Base-by-base conservation (phyloP, 1,140 invertebrate genomes). In the Hypsibius dujardini region DNA sequence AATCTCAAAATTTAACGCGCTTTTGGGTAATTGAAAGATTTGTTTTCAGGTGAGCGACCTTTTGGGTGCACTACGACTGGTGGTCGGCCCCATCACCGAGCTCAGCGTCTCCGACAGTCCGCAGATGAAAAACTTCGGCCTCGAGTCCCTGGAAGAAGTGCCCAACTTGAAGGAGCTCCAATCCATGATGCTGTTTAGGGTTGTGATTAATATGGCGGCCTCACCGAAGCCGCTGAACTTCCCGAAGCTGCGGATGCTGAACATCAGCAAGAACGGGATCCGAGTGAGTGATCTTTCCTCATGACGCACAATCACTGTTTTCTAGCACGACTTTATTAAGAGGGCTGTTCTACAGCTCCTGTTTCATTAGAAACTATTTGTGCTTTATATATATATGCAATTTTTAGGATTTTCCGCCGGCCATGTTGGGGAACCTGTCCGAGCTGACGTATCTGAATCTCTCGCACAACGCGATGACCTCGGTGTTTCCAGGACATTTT, bases 241-340 rank as follows among this genome's bases (percentile, higher is more conserved):
- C 45, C 62, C 62, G 3, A 67, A 67, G 42, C 42, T 67, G 3
- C 62, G 62, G 3, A 7, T 7, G 7, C 62, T 67, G 7, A 67
- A 67, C 62, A 67, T 67, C 42, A 67, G 62, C 62, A 67, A 67
- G 42, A 67, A 67, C 42, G 62, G 62, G 45, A 67, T 67, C 3
- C 62, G 62, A 14, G n/a, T n/a, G n/a, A n/a, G n/a, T n/a, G n/a
- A n/a, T n/a, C n/a, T n/a, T n/a, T n/a, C n/a, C n/a, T n/a, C n/a
- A n/a, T n/a, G n/a, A n/a, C n/a, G n/a, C n/a, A n/a, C n/a, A n/a
- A n/a, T n/a, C n/a, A n/a, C n/a, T n/a, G n/a, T n/a, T n/a, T n/a
- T n/a, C n/a, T n/a, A n/a, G n/a, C n/a, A n/a, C n/a, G n/a, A n/a
- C n/a, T n/a, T n/a, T n/a, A n/a, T n/a, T n/a, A n/a, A n/a, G n/a